Percentiles rank a stretch among this genome's conserved stretches.
Evolutionary conservation across 2,797 vertebrate genomes (phyloP).

Genomic region (Eurystomus glaucurus): DNA sequence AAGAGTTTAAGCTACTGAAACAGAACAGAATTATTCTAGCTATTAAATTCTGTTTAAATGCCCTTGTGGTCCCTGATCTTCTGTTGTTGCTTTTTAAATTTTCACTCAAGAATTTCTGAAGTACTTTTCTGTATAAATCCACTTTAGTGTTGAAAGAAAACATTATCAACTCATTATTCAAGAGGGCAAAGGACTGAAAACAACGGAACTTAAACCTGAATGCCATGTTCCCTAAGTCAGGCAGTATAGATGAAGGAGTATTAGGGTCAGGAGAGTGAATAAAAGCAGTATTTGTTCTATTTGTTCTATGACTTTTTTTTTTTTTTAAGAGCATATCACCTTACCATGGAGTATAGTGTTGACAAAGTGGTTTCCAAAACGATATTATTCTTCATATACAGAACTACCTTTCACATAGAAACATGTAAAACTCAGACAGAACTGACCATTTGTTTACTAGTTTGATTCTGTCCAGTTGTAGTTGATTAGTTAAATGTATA

Average conservation of each 20-base stretch:
- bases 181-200: not conserved
- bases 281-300: not conserved
- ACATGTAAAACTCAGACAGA: not conserved
- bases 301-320: not conserved
- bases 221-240: not conserved
- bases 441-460: not conserved
- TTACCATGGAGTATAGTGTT: not conserved
- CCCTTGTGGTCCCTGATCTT: not conserved
- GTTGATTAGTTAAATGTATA: not conserved
- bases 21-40: not conserved
- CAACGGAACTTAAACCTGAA: not conserved
- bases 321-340: not conserved
- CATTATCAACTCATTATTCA: not conserved
- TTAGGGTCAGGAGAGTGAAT: not conserved
- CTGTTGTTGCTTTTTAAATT: not conserved
- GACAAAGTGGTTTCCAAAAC: not conserved
- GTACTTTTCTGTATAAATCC: not conserved
- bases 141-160: not conserved
- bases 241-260: not conserved
- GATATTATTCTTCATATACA: not conserved
- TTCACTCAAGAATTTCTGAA: not conserved
- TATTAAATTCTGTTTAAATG: not conserved
- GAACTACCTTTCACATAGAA: not conserved
- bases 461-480: not conserved
- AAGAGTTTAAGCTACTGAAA: not conserved